phyloP scores from a whole-genome alignment of 2,888 invertebrate species.

The Drosophila picticornis region DNA sequence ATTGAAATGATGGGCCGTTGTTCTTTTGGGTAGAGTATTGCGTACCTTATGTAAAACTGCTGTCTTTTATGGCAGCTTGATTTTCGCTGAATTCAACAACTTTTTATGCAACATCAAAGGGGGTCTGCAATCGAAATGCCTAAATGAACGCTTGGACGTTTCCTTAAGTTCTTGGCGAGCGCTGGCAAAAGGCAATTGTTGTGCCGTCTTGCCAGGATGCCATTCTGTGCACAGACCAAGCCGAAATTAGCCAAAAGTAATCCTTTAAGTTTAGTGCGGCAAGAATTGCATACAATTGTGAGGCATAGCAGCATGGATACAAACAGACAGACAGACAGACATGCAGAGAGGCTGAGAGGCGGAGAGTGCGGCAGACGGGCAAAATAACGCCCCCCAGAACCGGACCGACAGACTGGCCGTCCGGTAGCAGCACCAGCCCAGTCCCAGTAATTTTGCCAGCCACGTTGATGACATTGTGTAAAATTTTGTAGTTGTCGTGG shows the following conservation, averaged over 20 bases:
- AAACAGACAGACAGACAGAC: conserved; percentile 10
- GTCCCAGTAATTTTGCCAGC: conserved; percentile 62
- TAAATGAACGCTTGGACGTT: conserved; percentile 31
- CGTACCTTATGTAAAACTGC: neutral
- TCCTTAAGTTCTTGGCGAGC: conserved; percentile 32
- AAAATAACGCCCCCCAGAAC: conserved; percentile 23
- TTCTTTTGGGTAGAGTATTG: neutral
- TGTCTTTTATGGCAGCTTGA: conserved; percentile 9
- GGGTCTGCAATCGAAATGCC: conserved; percentile 25
- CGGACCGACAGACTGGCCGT: conserved; percentile 21
- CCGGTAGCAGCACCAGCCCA: conserved; percentile 11
- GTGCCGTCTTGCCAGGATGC: conserved; percentile 15
- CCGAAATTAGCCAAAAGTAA: conserved; percentile 77
- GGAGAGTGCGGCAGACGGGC: conserved; percentile 1
- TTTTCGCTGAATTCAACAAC: conserved; percentile 20
- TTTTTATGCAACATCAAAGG: conserved; percentile 33
- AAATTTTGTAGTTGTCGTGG: conserved; percentile 69
- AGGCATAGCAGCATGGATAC: conserved; percentile 27
- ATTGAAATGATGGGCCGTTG: no score
- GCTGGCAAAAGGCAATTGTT: conserved; percentile 40
- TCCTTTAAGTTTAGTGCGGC: conserved; percentile 75
- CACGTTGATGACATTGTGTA: conserved; percentile 76
- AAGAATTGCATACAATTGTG: conserved; percentile 73
- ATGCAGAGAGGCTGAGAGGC: neutral
- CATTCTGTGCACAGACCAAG: conserved; percentile 30